Evolutionary conservation across 2,888 invertebrate species (phyloP).

Genomic region (Sipunculus nudus): DNA sequence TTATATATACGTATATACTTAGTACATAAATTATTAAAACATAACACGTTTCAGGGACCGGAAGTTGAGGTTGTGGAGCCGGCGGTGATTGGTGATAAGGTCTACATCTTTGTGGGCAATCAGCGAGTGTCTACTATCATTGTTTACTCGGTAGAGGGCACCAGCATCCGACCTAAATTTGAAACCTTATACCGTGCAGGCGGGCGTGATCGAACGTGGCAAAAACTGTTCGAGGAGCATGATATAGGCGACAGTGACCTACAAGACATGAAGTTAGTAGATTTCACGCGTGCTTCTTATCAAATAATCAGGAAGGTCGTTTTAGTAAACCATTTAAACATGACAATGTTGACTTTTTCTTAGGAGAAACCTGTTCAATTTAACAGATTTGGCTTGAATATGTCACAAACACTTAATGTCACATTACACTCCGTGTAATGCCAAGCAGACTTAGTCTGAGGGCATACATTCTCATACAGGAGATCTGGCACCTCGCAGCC

Average conservation of each 20-base stretch:
- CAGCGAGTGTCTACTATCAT: constrained; percentile 18
- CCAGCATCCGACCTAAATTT: neutral
- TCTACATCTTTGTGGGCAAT: constrained; percentile 17
- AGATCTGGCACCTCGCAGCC: too few relatives aligned
- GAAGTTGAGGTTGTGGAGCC: constrained; percentile 19
- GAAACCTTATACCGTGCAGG: constrained; percentile 8
- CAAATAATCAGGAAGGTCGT: neutral
- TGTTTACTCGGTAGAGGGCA: neutral
- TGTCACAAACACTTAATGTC: too few relatives aligned
- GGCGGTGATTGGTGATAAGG: neutral
- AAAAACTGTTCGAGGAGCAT: constrained; percentile 1
- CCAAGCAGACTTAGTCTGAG: too few relatives aligned
- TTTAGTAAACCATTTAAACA: neutral
- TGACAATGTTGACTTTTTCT: too few relatives aligned
- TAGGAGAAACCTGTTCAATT: too few relatives aligned
- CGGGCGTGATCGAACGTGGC: constrained; percentile 1
- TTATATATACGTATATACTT: too few relatives aligned
- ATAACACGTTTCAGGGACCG: constrained; percentile 5
- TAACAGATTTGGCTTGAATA: too few relatives aligned
- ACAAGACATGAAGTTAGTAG: constrained; percentile 17
- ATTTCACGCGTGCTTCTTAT: neutral
- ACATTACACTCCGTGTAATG: too few relatives aligned
- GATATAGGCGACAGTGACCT: constrained; percentile 15
- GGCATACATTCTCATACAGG: too few relatives aligned
- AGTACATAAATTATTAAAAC: too few relatives aligned